Base-by-base conservation (phyloP, 30 jellyfish, hydroid and myxozoan genomes). In the Aurelia sp. region DNA sequence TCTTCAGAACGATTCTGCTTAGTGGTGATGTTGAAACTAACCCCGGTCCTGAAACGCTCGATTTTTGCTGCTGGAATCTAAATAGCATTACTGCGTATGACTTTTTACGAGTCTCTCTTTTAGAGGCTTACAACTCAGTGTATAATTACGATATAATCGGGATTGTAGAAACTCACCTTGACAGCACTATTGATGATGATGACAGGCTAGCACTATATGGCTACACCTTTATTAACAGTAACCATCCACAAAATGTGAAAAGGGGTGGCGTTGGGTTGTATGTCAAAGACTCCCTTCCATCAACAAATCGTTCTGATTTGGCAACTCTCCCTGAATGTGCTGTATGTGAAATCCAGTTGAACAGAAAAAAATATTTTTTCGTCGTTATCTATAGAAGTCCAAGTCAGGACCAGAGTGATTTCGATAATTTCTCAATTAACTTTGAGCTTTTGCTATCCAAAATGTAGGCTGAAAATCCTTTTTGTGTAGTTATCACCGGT, bases 231-330 rank as follows among this genome's bases (percentile, higher is more conserved):
- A 58, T 68, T 55, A 71, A 66, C 70, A 64, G 50, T n/a, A 78
- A 84, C 82, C 93, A 84, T 84, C 87, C 93, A 71, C 93, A 74
- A 68, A 84, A 84, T 84, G 93, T 84, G 82, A 27, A 27, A 27
- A 27, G 33, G 33, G 33, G 33, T 27, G 33, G 33, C 33, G 33
- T 27, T 27, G 33, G 33, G 33, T 27, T 27, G 33, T 27, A 27
- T 27, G 33, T 27, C 33, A 27, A 27, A 27, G 33, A 27, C 33
- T 27, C 33, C 33, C 33, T 27, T 27, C 33, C 33, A 27, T 27
- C 33, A 27, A 27, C 33, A 27, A 27, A 27, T 27, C 33, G 33
- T 27, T 27, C 33, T 27, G 33, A 27, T 27, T 27, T 27, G 33
- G 33, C 33, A 27, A 27, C 33, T 27, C 33, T 27, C 33, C 33